Conservation (phyloP, 30 jellyfish, hydroid and myxozoan species). For the Pseudorhiza aurosa region DNA sequence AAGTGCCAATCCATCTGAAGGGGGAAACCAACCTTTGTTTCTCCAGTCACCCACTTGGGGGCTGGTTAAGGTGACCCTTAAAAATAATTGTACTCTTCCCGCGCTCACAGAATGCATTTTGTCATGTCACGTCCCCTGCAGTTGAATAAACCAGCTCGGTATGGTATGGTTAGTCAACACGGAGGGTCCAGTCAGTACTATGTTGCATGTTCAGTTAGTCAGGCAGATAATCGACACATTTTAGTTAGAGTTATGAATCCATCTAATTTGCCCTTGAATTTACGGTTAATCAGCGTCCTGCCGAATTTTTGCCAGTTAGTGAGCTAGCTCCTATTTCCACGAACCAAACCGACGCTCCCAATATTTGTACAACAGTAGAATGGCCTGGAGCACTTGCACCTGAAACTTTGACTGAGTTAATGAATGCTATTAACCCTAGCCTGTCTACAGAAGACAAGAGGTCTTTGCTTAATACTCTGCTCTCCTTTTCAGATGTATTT, state of each 20-base stretch:
- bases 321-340: conserved; percentile 30
- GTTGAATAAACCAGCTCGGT: conserved; percentile 37
- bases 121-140: conserved; percentile 31
- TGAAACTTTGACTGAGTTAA: conserved; percentile 34
- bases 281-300: conserved; percentile 25
- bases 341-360: background rate
- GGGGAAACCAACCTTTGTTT: conserved; percentile 21
- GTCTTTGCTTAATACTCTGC: conserved; percentile 21
- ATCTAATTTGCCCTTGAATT: conserved; percentile 30
- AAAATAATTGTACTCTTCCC: conserved; percentile 15
- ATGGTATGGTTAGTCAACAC: conserved; percentile 43
- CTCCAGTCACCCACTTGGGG: conserved; percentile 27
- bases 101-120: conserved; percentile 35
- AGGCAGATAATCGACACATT: conserved; percentile 20
- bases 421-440: conserved; percentile 35
- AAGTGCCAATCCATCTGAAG: conserved; percentile 14
- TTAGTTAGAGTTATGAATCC: conserved; percentile 39
- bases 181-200: conserved; percentile 6
- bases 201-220: conserved; percentile 44
- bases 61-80: conserved; percentile 23
- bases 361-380: conserved; percentile 31
- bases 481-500: conserved; percentile 41
- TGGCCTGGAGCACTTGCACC: conserved; percentile 1
- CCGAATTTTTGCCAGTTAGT: conserved; percentile 43
- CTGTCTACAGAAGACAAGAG: conserved; percentile 34